These are phyloP conservation scores for Saccopteryx leptura DNA, from an alignment of 2,113 vertebrate species.

Conservation along the genomic window DNA sequence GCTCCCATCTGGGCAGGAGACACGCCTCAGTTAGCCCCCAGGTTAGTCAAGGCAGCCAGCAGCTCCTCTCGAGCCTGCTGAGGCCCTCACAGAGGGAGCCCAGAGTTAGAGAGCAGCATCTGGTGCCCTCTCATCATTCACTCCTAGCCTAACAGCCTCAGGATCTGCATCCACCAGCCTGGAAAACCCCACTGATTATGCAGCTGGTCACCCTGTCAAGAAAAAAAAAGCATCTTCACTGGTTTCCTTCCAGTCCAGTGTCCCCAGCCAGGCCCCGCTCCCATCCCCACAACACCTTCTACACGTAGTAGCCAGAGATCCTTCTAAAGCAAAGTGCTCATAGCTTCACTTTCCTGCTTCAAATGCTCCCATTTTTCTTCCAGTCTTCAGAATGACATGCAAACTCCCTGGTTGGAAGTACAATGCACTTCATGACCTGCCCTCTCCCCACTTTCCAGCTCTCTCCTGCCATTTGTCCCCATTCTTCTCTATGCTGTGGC, in stretches of 20 bases:
- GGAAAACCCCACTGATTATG: slow-evolving; percentile 38
- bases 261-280: neutral
- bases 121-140: slow-evolving; percentile 57
- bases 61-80: neutral
- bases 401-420: neutral
- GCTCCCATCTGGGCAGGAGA: slow-evolving; percentile 56
- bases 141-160: neutral
- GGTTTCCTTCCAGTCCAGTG: too few species aligned
- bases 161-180: neutral
- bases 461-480: neutral
- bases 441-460: neutral
- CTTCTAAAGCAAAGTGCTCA: neutral
- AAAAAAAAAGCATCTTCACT: slow-evolving; percentile 37
- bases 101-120: slow-evolving; percentile 22
- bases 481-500: neutral
- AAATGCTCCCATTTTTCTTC: neutral
- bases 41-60: neutral
- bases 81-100: neutral
- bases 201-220: slow-evolving; percentile 62
- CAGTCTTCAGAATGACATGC: neutral
- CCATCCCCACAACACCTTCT: neutral
- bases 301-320: neutral
- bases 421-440: neutral
- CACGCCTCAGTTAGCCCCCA: neutral
- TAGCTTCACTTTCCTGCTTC: neutral